Evolutionary conservation across 2,113 vertebrate genomes (phyloP).

Genomic region (Oreotrochilus melanogaster): DNA sequence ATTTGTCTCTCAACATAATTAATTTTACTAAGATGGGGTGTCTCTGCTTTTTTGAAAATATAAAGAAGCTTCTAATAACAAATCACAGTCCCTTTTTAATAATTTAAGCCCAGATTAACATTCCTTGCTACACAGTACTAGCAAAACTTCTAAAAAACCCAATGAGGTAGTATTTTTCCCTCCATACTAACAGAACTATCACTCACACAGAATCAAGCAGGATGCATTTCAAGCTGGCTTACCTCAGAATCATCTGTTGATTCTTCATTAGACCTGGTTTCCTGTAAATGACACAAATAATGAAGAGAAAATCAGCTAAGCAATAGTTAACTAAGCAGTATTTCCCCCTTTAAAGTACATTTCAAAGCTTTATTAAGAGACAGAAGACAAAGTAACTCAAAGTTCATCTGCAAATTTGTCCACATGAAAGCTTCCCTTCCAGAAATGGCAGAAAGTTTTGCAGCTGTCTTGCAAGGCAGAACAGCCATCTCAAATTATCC

Average conservation of each 20-base stretch:
- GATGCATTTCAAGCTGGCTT: conserved; percentile 58
- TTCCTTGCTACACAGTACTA: neutral
- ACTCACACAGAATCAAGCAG: neutral
- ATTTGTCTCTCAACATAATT: neutral
- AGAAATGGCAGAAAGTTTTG: neutral
- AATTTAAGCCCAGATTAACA: neutral
- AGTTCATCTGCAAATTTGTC: neutral
- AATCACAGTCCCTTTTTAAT: neutral
- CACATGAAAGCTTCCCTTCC: neutral
- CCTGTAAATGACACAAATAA: conserved; percentile 80
- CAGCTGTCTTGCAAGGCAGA: neutral
- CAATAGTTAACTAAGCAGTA: neutral
- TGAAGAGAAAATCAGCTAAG: neutral
- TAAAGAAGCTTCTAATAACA: neutral
- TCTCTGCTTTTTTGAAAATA: neutral
- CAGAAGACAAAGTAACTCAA: neutral
- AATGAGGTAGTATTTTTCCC: neutral
- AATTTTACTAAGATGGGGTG: fast-evolving
- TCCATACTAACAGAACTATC: neutral
- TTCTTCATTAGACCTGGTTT: conserved; percentile 84
- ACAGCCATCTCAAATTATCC: neutral
- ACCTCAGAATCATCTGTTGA: conserved; percentile 97
- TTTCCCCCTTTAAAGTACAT: neutral
- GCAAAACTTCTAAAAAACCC: neutral
- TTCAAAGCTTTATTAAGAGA: neutral